Evolutionary conservation across 2,113 vertebrate genomes (phyloP).

Genomic region (Channa maculata): DNA sequence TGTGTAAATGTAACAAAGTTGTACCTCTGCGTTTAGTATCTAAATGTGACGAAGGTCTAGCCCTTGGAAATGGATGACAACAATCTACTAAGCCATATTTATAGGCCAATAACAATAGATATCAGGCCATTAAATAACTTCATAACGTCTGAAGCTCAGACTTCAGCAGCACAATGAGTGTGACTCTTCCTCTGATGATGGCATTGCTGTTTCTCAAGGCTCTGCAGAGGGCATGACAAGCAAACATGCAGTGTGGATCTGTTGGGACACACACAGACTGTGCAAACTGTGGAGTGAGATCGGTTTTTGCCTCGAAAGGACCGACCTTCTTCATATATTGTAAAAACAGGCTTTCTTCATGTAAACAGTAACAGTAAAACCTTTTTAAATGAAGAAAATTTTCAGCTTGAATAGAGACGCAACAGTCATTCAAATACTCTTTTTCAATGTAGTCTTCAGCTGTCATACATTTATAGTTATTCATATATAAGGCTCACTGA

Average conservation of each 20-base stretch:
- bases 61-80: too few species aligned
- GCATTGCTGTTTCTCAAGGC: slow-evolving; percentile 1
- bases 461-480: neutral
- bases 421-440: slow-evolving; percentile 13
- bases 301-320: slow-evolving; percentile 18
- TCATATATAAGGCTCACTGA: neutral
- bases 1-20: too few species aligned
- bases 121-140: too few species aligned
- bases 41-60: too few species aligned
- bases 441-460: neutral
- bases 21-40: too few species aligned
- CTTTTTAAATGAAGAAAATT: slow-evolving; percentile 6
- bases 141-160: neutral
- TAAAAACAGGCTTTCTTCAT: slow-evolving; percentile 2
- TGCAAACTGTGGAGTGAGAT: neutral
- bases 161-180: neutral
- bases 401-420: slow-evolving; percentile 17
- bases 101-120: too few species aligned
- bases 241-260: neutral
- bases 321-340: slow-evolving; percentile 16
- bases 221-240: neutral
- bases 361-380: neutral
- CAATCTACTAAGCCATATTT: too few species aligned
- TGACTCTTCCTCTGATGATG: slow-evolving; percentile 2
- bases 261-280: neutral